Evolutionary conservation across 2,888 invertebrate species (phyloP).

Genomic region (Cremastinae sp.): DNA sequence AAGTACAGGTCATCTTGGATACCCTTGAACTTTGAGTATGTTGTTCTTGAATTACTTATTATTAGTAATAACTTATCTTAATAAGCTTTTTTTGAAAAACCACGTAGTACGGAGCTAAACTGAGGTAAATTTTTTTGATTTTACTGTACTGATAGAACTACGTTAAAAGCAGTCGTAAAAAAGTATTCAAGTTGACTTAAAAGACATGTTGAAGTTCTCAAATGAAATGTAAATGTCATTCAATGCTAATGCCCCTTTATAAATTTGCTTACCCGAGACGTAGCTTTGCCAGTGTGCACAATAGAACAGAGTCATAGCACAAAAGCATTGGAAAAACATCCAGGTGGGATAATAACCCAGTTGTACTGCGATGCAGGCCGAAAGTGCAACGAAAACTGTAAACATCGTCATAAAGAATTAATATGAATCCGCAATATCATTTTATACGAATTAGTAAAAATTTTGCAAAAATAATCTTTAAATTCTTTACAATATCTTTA

Average conservation of each 20-base stretch:
- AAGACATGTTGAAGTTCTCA: too few relatives aligned
- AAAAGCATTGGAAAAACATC: conserved; percentile 97
- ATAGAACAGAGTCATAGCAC: conserved; percentile 97
- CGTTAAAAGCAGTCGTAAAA: too few relatives aligned
- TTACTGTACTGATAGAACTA: too few relatives aligned
- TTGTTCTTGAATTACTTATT: too few relatives aligned
- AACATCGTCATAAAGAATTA: conserved; percentile 58
- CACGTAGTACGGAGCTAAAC: too few relatives aligned
- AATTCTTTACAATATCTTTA: neutral
- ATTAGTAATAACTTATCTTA: too few relatives aligned
- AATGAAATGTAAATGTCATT: conserved; percentile 13
- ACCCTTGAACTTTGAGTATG: too few relatives aligned
- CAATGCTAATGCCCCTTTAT: conserved; percentile 5
- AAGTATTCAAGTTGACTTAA: too few relatives aligned
- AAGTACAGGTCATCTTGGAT: too few relatives aligned
- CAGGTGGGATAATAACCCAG: conserved; percentile 95
- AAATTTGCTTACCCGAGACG: conserved; percentile 87
- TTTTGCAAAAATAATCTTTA: conserved; percentile 3
- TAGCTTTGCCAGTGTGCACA: conserved; percentile 99
- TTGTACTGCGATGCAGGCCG: conserved; percentile 96
- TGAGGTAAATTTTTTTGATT: too few relatives aligned
- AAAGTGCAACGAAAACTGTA: conserved; percentile 95
- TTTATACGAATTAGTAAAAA: neutral
- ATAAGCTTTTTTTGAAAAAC: too few relatives aligned
- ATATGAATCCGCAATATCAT: too few relatives aligned